phyloP scores from a whole-genome alignment of 2,888 invertebrate genomes.

The Idaea aversata region DNA sequence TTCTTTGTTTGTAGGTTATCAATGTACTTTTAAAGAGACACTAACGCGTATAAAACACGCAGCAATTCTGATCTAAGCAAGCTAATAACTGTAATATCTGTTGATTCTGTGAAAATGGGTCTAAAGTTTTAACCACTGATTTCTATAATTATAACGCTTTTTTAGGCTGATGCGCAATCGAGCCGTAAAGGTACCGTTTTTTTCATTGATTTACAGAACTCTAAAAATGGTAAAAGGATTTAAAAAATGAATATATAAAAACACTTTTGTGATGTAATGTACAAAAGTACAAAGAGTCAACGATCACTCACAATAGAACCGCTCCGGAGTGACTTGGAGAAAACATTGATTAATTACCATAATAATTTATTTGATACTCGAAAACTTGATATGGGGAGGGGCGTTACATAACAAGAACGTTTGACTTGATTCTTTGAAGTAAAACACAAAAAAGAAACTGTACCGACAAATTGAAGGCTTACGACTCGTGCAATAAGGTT shows the following conservation, averaged over 20 bases:
- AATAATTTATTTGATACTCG: constrained; percentile 81
- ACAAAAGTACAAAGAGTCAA: constrained; percentile 56
- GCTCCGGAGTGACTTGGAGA: constrained; percentile 76
- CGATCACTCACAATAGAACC: constrained; percentile 76
- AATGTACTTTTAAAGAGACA: no score
- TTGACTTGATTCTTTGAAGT: constrained; percentile 8
- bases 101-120: no score
- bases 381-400: constrained; percentile 73
- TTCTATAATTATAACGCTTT: no score
- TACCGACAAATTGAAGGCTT: constrained; percentile 5
- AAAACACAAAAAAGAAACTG: constrained; percentile 12
- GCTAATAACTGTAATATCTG: no score
- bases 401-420: constrained; percentile 58
- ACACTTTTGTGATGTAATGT: constrained; percentile 66
- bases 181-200: no score
- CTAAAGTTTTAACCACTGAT: no score
- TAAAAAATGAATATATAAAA: constrained; percentile 60
- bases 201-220: background rate
- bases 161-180: no score
- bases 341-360: constrained; percentile 81
- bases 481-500: background rate
- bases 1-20: no score
- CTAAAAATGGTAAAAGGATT: background rate
- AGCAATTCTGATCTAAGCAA: no score
- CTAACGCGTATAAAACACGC: no score